Evolutionary conservation across 2,797 vertebrate species (phyloP).

Genomic region (Chelonia mydas): DNA sequence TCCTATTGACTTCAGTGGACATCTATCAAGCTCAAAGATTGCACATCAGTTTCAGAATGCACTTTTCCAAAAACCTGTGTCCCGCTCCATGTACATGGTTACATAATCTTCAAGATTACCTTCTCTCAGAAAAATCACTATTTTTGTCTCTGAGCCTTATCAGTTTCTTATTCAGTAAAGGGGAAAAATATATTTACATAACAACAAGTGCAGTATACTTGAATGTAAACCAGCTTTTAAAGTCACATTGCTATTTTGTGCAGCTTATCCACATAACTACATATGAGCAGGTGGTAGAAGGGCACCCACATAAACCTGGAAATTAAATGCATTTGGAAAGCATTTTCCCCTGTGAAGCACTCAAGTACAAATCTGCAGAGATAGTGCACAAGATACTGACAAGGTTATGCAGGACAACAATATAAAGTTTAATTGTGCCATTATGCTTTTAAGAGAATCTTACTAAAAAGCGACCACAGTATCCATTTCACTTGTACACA

Average conservation of each 20-base stretch:
- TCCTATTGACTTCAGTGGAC: neutral
- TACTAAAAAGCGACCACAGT: constrained; percentile 2
- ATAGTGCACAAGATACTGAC: neutral
- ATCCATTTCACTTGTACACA: constrained; percentile 1
- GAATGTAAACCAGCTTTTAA: neutral
- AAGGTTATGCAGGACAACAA: neutral
- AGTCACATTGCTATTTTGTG: neutral
- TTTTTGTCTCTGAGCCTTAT: neutral
- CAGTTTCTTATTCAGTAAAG: neutral
- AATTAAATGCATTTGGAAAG: neutral
- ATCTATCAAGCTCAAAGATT: neutral
- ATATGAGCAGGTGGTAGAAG: neutral
- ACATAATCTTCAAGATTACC: neutral
- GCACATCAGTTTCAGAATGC: neutral
- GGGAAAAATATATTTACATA: neutral
- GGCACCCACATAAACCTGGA: neutral
- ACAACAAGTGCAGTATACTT: neutral
- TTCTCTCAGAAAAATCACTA: neutral
- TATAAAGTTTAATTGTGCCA: neutral
- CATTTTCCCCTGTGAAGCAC: neutral
- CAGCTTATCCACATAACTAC: neutral
- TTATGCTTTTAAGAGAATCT: constrained; percentile 3
- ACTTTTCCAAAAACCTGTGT: neutral
- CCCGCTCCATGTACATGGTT: neutral
- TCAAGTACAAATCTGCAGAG: neutral